Percentiles rank a stretch among this genome's conserved stretches.
These are phyloP conservation scores for Schrankia costaestrigalis DNA, from an alignment of 2,888 invertebrate species.

Conservation along the genomic window DNA sequence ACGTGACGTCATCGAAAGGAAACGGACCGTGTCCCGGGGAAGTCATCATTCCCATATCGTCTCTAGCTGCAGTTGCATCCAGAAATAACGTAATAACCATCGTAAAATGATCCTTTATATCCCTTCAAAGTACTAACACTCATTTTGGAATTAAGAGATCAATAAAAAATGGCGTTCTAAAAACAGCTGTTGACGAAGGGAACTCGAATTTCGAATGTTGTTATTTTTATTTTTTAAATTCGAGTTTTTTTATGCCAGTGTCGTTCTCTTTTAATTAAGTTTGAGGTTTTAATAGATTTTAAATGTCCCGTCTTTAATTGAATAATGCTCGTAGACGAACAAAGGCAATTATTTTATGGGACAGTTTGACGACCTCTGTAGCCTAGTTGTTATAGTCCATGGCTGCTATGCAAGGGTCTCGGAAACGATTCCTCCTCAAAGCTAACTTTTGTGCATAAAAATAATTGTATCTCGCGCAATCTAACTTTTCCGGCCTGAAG, in stretches of 20 bases:
- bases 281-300: constrained; percentile 17
- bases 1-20: constrained; percentile 68
- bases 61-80: constrained; percentile 49
- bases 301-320: constrained; percentile 14
- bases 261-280: constrained; percentile 27
- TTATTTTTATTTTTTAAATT: constrained; percentile 37
- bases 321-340: too few relatives aligned
- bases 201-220: constrained; percentile 49
- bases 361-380: too few relatives aligned
- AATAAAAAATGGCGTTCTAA: constrained; percentile 53
- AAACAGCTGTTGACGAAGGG: constrained; percentile 72
- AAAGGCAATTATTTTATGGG: background rate
- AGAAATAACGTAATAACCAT: constrained; percentile 58
- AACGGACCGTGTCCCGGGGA: constrained; percentile 65
- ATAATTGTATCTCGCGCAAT: too few relatives aligned
- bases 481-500: too few relatives aligned
- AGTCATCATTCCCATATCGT: constrained; percentile 72
- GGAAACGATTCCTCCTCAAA: too few relatives aligned
- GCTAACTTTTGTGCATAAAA: too few relatives aligned
- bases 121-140: constrained; percentile 7
- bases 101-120: constrained; percentile 23
- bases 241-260: constrained; percentile 40
- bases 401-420: too few relatives aligned
- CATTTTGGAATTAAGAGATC: constrained; percentile 32
- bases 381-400: too few relatives aligned